Base-by-base conservation (phyloP, 2,797 vertebrate species). In the Sebastes iracundus region DNA sequence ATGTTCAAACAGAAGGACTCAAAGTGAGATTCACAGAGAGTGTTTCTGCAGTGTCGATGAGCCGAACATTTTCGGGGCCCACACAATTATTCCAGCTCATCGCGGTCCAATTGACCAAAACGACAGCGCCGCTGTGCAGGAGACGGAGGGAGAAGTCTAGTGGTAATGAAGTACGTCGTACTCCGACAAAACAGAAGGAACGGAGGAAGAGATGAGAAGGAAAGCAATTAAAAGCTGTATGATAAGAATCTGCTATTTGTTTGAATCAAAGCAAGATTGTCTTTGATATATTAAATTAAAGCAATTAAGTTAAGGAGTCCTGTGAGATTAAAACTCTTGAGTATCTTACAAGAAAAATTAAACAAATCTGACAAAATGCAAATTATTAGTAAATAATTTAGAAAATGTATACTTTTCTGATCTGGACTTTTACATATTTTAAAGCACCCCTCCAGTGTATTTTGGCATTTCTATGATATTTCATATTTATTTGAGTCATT, bases 21-120 rank as follows among this genome's bases (percentile, higher is more conserved):
- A 75, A 62, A 79, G 71, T 55, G 35, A 83, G 72, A 81, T 38
- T 59, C 25, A 30, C 27, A 23, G 33, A 33, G 33, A 27, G 53
- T 32, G 38, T 68, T 78, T 78, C 83, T 59, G 25, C 25, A 55
- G 62, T 67, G 83, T 77, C 61, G 30, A 79, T 71, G 66, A 86
- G 70, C 42, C 69, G 68, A 89, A 82, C 71, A 73, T 81, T 86
- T 86, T 55, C 42, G 11, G 7, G 32, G 42, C 38, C 35, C 64
- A 63, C 49, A 61, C 62, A 69, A 80, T 83, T 84, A 79, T 88
- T 87, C 80, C 74, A 82, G 77, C 74, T 81, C 72, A 80, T 79
- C 25, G 62, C n/a, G 1, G 56, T 73, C 79, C 80, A 90, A 79
- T 77, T 83, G 87, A 83, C 78, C 75, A 83, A 83, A 83, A 80